Conservation (phyloP, 92 coral and sea anemone species). For the Parazoanthus swiftii region DNA sequence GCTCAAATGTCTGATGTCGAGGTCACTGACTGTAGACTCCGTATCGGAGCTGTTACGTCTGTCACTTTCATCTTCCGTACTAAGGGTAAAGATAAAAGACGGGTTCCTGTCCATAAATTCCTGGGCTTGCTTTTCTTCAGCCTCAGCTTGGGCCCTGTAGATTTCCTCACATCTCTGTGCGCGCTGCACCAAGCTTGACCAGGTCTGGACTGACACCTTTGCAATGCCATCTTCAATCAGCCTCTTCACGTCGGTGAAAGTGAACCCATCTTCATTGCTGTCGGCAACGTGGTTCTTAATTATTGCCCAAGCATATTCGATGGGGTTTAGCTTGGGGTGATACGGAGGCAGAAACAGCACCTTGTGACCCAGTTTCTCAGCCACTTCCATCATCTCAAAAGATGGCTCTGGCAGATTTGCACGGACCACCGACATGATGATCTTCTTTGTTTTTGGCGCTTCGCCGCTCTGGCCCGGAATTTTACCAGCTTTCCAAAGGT, state of each 20-base stretch:
- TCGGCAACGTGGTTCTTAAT: background rate
- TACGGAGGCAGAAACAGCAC: constrained; percentile 3
- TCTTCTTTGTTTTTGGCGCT: background rate
- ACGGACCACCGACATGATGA: background rate
- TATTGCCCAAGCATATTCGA: background rate
- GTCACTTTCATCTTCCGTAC: too few relatives aligned
- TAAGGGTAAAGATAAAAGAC: too few relatives aligned
- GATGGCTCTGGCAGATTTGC: background rate
- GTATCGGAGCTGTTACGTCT: too few relatives aligned
- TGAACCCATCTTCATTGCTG: background rate
- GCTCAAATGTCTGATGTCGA: background rate
- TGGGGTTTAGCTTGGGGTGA: constrained; percentile 1
- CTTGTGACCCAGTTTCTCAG: constrained; percentile 3
- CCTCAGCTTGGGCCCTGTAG: constrained; percentile 6
- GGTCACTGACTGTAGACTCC: too few relatives aligned
- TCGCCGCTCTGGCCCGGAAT: constrained; percentile 6
- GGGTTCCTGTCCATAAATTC: background rate
- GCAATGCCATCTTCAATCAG: constrained; percentile 6
- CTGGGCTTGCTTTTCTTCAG: background rate
- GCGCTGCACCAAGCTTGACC: constrained; percentile 3
- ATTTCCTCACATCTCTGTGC: background rate
- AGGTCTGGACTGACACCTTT: background rate
- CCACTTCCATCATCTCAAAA: constrained; percentile 1
- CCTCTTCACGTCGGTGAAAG: constrained; percentile 15
- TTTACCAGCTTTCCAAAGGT: constrained; percentile 1